Evolutionary conservation across 2,888 invertebrate species (phyloP).

Genomic region (Sphaerophoria rueppellii): DNA sequence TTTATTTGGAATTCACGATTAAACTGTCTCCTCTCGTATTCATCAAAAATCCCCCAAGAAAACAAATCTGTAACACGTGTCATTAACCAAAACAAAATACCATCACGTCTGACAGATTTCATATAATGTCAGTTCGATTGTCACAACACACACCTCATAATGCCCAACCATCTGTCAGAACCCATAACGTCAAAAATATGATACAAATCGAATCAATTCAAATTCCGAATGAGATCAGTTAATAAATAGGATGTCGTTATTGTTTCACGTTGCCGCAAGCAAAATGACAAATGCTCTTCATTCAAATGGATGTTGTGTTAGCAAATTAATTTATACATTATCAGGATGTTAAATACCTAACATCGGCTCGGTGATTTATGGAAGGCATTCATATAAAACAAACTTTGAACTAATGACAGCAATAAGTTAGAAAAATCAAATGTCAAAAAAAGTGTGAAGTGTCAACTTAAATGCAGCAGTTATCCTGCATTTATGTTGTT

Average conservation of each 20-base stretch:
- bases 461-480: background rate
- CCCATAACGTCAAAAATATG: slow-evolving; percentile 38
- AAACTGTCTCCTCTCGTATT: background rate
- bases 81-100: slow-evolving; percentile 2
- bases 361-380: background rate
- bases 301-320: slow-evolving; percentile 17
- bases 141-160: slow-evolving; percentile 13
- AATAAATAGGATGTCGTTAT: slow-evolving; percentile 44
- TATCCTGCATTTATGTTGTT: no score
- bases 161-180: slow-evolving; percentile 41
- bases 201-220: slow-evolving; percentile 46
- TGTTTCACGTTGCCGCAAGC: slow-evolving; percentile 21
- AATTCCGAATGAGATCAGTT: slow-evolving; percentile 42
- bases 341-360: slow-evolving; percentile 11
- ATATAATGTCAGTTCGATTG: slow-evolving; percentile 13
- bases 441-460: background rate
- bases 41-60: background rate
- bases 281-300: slow-evolving; percentile 20
- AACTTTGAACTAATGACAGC: slow-evolving; percentile 12
- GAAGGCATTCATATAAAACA: slow-evolving; percentile 3
- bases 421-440: slow-evolving; percentile 1
- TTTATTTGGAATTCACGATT: background rate
- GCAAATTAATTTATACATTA: slow-evolving; percentile 25
- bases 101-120: slow-evolving; percentile 15
- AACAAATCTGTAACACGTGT: slow-evolving; percentile 18